Conservation (phyloP, 53 echinoderm and acorn worm species). For the Echinarachnius parma region DNA sequence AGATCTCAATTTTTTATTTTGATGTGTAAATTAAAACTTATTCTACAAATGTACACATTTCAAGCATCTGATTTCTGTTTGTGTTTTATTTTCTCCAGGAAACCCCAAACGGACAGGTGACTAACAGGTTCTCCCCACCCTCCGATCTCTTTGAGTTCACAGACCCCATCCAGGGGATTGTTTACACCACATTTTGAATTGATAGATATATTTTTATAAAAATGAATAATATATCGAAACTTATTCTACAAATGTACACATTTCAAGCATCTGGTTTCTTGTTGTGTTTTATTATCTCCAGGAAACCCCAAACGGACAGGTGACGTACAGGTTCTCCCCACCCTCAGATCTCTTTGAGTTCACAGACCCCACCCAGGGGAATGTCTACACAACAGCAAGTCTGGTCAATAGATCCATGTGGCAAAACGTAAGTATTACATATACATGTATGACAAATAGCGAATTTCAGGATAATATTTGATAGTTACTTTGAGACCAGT, state of each 20-base stretch:
- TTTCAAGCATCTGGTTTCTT: too few relatives aligned
- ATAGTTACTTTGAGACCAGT: too few relatives aligned
- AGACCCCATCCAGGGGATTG: neutral
- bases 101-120: neutral
- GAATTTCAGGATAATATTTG: too few relatives aligned
- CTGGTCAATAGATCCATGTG: slow-evolving; percentile 50
- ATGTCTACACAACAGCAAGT: slow-evolving; percentile 59
- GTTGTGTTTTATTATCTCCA: too few relatives aligned
- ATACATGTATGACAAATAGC: neutral
- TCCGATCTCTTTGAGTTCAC: neutral
- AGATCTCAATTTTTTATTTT: too few relatives aligned
- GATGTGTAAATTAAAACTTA: neutral
- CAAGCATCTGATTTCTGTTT: neutral
- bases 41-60: neutral
- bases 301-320: slow-evolving; percentile 56
- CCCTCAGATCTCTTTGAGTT: slow-evolving; percentile 61
- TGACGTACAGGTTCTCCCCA: slow-evolving; percentile 54
- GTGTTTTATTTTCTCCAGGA: too few relatives aligned
- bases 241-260: too few relatives aligned
- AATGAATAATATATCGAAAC: too few relatives aligned
- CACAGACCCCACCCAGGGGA: slow-evolving; percentile 32
- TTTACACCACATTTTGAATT: neutral
- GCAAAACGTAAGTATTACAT: slow-evolving; percentile 54
- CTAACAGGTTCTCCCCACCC: neutral
- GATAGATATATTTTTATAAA: too few relatives aligned